These are phyloP conservation scores for Regulus satrapa DNA, from an alignment of 2,113 vertebrate species.

Conservation along the genomic window DNA sequence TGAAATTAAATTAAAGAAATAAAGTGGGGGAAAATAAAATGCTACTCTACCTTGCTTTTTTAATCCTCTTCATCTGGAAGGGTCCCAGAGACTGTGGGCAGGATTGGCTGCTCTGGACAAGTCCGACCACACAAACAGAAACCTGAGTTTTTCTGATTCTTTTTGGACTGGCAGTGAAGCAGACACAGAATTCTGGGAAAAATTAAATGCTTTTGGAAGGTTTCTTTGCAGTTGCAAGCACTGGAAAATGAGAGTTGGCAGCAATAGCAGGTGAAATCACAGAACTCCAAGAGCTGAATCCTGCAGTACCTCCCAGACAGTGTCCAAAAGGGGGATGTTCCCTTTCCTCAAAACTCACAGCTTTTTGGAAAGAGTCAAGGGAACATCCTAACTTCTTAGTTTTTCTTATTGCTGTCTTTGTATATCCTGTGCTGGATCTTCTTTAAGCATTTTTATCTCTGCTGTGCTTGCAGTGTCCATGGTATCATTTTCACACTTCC, in stretches of 20 bases:
- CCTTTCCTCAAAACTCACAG: neutral
- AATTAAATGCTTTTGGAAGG: neutral
- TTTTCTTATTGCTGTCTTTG: neutral
- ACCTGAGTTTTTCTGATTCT: neutral
- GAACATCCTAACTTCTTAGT: neutral
- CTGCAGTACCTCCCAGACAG: neutral
- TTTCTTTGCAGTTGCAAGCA: neutral
- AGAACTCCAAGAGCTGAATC: neutral
- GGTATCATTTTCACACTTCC: neutral
- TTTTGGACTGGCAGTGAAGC: neutral
- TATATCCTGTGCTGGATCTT: neutral
- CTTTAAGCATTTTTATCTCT: neutral
- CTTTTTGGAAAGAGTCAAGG: neutral
- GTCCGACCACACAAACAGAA: neutral
- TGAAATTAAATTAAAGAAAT: conserved; percentile 25
- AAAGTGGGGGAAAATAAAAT: neutral
- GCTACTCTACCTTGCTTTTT: neutral
- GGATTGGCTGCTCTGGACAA: neutral
- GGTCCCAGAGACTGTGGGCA: neutral
- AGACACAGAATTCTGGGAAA: neutral
- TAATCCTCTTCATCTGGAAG: neutral
- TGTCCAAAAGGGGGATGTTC: neutral
- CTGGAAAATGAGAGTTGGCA: neutral
- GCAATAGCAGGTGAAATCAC: neutral
- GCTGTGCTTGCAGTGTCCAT: neutral